Conservation (phyloP, 2,888 invertebrate species). For the Yponomeuta cagnagella region DNA sequence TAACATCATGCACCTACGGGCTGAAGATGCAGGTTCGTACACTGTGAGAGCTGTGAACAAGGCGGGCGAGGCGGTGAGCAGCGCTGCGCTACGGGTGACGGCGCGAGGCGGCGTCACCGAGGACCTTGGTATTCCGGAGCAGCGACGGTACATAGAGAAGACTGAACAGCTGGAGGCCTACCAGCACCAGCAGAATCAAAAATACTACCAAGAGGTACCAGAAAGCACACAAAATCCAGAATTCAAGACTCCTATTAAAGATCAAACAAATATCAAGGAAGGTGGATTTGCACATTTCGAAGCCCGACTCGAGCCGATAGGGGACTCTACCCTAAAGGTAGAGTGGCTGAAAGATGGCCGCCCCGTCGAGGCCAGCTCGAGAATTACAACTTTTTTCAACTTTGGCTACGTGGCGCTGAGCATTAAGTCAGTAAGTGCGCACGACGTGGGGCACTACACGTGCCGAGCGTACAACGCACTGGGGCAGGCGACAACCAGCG, state of each 20-base stretch:
- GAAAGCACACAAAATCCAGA: slow-evolving; percentile 88
- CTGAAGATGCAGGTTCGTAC: slow-evolving; percentile 98
- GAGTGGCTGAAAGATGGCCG: slow-evolving; percentile 96
- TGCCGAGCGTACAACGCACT: slow-evolving; percentile 91
- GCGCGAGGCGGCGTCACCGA: slow-evolving; percentile 89
- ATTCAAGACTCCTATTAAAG: slow-evolving; percentile 92
- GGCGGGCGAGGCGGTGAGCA: slow-evolving; percentile 92
- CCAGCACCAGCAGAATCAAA: slow-evolving; percentile 87
- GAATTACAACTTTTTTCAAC: slow-evolving; percentile 94
- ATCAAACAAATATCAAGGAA: slow-evolving; percentile 90
- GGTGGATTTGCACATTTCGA: slow-evolving; percentile 97
- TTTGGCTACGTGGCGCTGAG: slow-evolving; percentile 96
- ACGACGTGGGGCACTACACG: slow-evolving; percentile 93
- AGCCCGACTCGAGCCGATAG: slow-evolving; percentile 94
- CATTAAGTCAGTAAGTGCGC: slow-evolving; percentile 91
- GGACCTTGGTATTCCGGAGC: slow-evolving; percentile 92
- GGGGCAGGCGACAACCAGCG: slow-evolving; percentile 89
- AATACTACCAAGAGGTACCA: slow-evolving; percentile 86
- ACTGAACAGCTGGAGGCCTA: slow-evolving; percentile 94
- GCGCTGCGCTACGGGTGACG: slow-evolving; percentile 84
- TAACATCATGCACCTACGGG: slow-evolving; percentile 98
- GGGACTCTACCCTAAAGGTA: slow-evolving; percentile 91
- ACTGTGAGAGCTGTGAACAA: slow-evolving; percentile 94
- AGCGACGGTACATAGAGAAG: slow-evolving; percentile 92
- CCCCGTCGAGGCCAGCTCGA: slow-evolving; percentile 93